Conservation (phyloP, 2,113 vertebrate genomes). For the Etia nguti region DNA sequence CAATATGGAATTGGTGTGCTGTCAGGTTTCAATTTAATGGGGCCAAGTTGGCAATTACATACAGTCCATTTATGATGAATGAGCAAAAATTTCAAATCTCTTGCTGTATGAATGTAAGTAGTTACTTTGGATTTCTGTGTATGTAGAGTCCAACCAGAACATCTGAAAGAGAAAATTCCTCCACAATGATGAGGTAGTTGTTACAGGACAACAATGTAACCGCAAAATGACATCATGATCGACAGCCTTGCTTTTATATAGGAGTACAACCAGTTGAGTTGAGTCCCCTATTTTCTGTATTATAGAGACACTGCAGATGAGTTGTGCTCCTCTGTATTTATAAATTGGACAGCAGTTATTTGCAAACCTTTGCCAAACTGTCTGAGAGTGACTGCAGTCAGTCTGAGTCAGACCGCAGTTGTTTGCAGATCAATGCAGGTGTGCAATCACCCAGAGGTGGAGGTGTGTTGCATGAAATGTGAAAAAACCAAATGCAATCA, state of each 20-base stretch:
- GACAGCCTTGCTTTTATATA: neutral
- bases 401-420: neutral
- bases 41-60: neutral
- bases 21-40: neutral
- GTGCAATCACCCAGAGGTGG: neutral
- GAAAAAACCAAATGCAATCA: neutral
- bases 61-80: neutral
- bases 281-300: neutral
- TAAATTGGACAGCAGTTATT: neutral
- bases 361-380: neutral
- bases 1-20: neutral
- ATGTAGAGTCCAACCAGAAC: too few species aligned
- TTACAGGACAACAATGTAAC: neutral
- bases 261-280: neutral
- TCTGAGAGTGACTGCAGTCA: neutral
- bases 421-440: neutral
- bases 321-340: neutral
- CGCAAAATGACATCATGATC: neutral
- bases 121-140: too few species aligned
- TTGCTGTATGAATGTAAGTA: too few species aligned
- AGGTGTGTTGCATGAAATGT: neutral
- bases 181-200: neutral
- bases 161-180: too few species aligned
- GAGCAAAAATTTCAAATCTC: too few species aligned
- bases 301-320: neutral